Evolutionary conservation across 2,888 invertebrate species (phyloP).

Genomic region (Lepidochrysops patricia): DNA sequence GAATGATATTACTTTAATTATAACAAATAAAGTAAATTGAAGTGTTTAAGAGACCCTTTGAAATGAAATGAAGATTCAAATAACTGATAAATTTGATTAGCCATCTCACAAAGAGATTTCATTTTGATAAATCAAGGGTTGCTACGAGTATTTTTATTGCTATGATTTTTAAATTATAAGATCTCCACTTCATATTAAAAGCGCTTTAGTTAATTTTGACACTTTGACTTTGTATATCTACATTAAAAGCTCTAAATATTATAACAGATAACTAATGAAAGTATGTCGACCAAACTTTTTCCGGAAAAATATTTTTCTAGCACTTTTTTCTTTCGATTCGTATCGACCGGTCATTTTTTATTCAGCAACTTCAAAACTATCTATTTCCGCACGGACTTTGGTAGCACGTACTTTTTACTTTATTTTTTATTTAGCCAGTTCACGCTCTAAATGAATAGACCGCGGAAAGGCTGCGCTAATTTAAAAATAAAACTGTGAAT

Average conservation of each 20-base stretch:
- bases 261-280: no score
- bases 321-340: not conserved
- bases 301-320: not conserved
- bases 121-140: constrained; percentile 69
- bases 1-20: constrained; percentile 19
- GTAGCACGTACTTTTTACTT: not conserved
- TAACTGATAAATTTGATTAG: constrained; percentile 71
- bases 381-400: constrained; percentile 7
- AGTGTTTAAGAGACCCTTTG: constrained; percentile 47
- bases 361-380: constrained; percentile 1
- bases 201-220: not conserved
- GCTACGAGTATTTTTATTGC: constrained; percentile 45
- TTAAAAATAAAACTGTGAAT: not conserved
- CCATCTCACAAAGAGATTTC: constrained; percentile 64
- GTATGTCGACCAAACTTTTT: not conserved
- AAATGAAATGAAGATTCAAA: constrained; percentile 62
- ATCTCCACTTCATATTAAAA: not conserved
- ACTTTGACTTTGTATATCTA: not conserved
- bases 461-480: not conserved
- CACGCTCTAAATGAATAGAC: not conserved
- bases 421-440: not conserved
- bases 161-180: not conserved
- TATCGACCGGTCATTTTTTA: constrained; percentile 8
- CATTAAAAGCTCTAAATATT: no score
- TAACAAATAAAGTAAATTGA: constrained; percentile 42